phyloP scores from a whole-genome alignment of 30 jellyfish, hydroid and myxozoan species.

The Sanderia malayensis region DNA sequence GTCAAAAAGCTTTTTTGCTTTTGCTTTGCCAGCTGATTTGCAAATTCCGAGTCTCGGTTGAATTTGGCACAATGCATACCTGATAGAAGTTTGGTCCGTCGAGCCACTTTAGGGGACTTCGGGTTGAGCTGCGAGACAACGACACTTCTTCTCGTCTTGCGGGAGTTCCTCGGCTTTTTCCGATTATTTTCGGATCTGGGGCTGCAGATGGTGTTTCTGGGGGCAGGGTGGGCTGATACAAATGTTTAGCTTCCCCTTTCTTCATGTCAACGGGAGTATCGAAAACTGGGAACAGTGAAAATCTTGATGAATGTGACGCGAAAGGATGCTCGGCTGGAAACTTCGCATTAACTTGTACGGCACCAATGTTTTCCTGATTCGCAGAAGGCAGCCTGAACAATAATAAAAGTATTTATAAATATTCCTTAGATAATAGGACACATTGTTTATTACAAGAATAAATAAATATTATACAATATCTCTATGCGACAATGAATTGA shows the following conservation, averaged over 20 bases:
- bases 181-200: conserved; percentile 45
- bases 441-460: too few species aligned
- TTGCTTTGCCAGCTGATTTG: too few species aligned
- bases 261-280: conserved; percentile 57
- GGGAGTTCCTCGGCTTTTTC: conserved; percentile 70
- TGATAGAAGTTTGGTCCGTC: conserved; percentile 76
- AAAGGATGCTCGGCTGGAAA: conserved; percentile 82
- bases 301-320: conserved; percentile 70
- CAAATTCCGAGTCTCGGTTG: too few species aligned
- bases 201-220: conserved; percentile 76
- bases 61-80: too few species aligned
- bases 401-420: too few species aligned
- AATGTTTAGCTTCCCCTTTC: conserved; percentile 50
- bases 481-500: too few species aligned
- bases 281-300: conserved; percentile 52
- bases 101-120: conserved; percentile 76
- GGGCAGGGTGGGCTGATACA: conserved; percentile 68
- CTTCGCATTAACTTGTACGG: conserved; percentile 7
- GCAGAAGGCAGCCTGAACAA: conserved; percentile 72
- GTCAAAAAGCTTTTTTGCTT: too few species aligned
- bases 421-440: too few species aligned
- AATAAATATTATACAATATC: too few species aligned
- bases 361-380: conserved; percentile 48
- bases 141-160: conserved; percentile 73
- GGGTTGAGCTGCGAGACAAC: conserved; percentile 41